Percentiles rank a stretch among this genome's conserved stretches.
Conservation (phyloP, 2,113 vertebrate species). For the Pimephales promelas region DNA sequence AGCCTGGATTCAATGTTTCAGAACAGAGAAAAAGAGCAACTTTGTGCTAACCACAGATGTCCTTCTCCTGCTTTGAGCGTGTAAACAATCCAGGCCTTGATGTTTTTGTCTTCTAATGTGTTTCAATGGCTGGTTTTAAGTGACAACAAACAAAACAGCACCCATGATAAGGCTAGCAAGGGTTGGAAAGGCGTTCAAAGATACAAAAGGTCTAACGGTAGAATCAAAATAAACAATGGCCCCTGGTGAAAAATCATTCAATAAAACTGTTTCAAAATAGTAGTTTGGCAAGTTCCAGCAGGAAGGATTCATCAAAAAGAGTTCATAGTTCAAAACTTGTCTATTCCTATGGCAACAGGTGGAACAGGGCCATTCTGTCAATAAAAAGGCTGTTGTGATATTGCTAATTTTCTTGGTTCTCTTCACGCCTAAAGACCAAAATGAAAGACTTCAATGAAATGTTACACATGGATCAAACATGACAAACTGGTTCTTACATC, state of each 20-base stretch:
- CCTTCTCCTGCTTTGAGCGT: neutral
- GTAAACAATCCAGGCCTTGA: slow-evolving; percentile 2
- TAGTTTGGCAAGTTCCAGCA: slow-evolving; percentile 8
- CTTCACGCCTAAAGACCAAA: slow-evolving; percentile 11
- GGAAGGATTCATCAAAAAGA: neutral
- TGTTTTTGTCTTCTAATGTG: neutral
- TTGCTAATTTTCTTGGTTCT: neutral
- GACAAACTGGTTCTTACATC: neutral
- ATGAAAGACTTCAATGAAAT: neutral
- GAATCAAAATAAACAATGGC: slow-evolving; percentile 22
- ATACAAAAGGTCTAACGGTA: neutral
- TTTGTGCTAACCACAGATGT: neutral
- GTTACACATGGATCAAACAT: neutral
- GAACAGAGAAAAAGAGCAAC: neutral
- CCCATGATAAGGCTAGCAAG: slow-evolving; percentile 1
- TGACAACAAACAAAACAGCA: slow-evolving; percentile 11
- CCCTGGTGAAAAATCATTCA: neutral
- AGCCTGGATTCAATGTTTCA: neutral
- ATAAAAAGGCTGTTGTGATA: slow-evolving; percentile 22
- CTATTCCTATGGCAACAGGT: slow-evolving; percentile 48
- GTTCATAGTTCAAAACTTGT: slow-evolving; percentile 47
- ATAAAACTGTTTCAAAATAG: slow-evolving; percentile 7
- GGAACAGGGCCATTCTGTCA: neutral
- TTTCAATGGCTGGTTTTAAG: neutral
- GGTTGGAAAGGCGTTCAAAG: neutral